phyloP scores from a whole-genome alignment of 1,140 invertebrate genomes.

The Panagrolaimus sp. region DNA sequence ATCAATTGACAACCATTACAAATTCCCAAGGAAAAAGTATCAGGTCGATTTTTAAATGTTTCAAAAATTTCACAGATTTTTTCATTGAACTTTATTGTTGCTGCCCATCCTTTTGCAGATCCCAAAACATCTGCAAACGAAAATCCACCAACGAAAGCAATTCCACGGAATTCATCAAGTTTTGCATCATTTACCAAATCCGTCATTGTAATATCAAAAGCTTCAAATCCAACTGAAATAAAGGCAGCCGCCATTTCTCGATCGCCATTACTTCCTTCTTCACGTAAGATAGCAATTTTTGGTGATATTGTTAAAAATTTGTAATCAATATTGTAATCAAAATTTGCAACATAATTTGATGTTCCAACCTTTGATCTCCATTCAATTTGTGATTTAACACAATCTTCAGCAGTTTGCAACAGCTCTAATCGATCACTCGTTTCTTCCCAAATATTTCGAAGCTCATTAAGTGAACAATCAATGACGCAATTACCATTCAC shows the following conservation, averaged over 20 bases:
- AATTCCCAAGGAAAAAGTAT: conserved; percentile 90
- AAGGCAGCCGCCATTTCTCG: conserved; percentile 92
- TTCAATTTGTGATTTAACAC: conserved; percentile 69
- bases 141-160: conserved; percentile 93
- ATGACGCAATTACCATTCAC: conserved; percentile 66
- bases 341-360: conserved; percentile 65
- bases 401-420: conserved; percentile 72
- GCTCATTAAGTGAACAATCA: conserved; percentile 65
- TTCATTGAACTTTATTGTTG: conserved; percentile 72
- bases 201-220: conserved; percentile 84
- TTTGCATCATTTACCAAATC: conserved; percentile 69
- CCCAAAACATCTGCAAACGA: conserved; percentile 95
- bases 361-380: conserved; percentile 40
- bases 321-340: conserved; percentile 12
- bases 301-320: conserved; percentile 55
- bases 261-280: conserved; percentile 95
- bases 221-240: conserved; percentile 79
- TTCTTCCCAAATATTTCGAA: conserved; percentile 84
- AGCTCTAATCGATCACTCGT: conserved; percentile 81
- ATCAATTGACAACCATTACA: conserved; percentile 96
- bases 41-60: conserved; percentile 67
- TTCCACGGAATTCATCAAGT: conserved; percentile 74
- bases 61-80: conserved; percentile 69
- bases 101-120: conserved; percentile 92
- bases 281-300: conserved; percentile 79